Evolutionary conservation across 2,113 vertebrate species (phyloP), one percentile per base, ranked within the genome.

Genomic region (Poecilia latipinna): DNA sequence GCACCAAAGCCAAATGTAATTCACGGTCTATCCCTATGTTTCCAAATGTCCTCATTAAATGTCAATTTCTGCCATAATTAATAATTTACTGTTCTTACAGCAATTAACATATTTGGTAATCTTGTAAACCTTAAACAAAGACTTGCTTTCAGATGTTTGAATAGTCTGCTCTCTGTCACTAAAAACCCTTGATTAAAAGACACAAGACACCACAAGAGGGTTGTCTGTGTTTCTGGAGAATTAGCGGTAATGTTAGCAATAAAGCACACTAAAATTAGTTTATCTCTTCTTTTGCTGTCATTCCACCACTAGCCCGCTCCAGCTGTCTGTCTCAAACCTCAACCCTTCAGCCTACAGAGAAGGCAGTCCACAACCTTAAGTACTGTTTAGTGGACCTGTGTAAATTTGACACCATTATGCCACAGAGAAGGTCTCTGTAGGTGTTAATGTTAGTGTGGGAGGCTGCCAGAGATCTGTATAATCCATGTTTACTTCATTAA

Each of bases 391-490:
- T 88, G 78, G 87, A 88, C 84, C 62, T 61, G 80, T 89, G 88
- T 93, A 90, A 89, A 93, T 92, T 79, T 91, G 86, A 90, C 88
- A 89, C 87, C 54, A 90, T 92, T 89, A 86, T 91, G 83, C 82
- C 78, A 79, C 85, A 84, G 85, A 78, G 74, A 87, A 79, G 80
- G 87, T 86, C 86, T 92, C 82, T 86, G 82, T 83, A 89, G 81
- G 87, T 92, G 91, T 91, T 91, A 86, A 91, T 93, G 90, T 68
- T 81, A 78, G 81, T 77, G 80, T 86, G 86, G 79, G 79, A 75
- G 70, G 74, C 78, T 31, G 74, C 79, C 77, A 82, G 69, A 89
- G 76, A 86, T 86, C 76, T 74, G 62, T 63, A 76, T 86, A 81
- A 82, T 81, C 72, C 80, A 82, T 68, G 68, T 51, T 80, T 68